Percentiles rank a stretch among this genome's conserved stretches.
Conservation (phyloP, 2,888 invertebrate genomes). For the Galeopsomyia nigrocyanea region DNA sequence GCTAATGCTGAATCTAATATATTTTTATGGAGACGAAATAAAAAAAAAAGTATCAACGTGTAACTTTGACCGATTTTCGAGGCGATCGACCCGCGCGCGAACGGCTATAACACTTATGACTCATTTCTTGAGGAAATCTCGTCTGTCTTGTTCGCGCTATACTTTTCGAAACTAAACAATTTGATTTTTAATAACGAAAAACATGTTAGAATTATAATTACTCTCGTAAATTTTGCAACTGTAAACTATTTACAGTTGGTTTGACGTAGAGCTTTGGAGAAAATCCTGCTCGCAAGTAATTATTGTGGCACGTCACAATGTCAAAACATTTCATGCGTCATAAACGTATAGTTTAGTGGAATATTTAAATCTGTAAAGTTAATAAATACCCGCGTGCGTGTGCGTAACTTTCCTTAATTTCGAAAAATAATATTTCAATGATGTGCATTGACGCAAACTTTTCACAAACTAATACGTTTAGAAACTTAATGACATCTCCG, state of each 20-base stretch:
- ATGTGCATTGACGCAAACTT: no score
- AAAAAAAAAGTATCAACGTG: not conserved
- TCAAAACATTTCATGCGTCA: slow-evolving; percentile 22
- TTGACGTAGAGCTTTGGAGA: not conserved
- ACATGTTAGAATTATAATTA: not conserved
- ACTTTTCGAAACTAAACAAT: not conserved
- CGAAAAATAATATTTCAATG: no score
- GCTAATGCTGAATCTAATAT: slow-evolving; percentile 12
- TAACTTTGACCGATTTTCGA: slow-evolving; percentile 31
- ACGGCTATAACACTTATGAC: not conserved
- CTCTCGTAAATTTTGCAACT: not conserved
- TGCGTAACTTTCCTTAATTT: no score
- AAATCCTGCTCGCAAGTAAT: slow-evolving; percentile 16
- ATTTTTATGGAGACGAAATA: slow-evolving; percentile 20
- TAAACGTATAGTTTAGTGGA: slow-evolving; percentile 7
- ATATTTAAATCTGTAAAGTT: no score
- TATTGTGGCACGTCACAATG: slow-evolving; percentile 17
- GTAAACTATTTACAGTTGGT: not conserved
- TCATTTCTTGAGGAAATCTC: no score
- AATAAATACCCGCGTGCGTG: no score
- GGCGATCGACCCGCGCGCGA: slow-evolving; percentile 2
- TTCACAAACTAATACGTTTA: no score
- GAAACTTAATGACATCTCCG: no score
- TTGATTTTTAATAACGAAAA: slow-evolving; percentile 10
- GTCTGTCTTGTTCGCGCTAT: not conserved